Evolutionary conservation across 2,888 invertebrate genomes (phyloP).

Genomic region (Coelopa pilipes): DNA sequence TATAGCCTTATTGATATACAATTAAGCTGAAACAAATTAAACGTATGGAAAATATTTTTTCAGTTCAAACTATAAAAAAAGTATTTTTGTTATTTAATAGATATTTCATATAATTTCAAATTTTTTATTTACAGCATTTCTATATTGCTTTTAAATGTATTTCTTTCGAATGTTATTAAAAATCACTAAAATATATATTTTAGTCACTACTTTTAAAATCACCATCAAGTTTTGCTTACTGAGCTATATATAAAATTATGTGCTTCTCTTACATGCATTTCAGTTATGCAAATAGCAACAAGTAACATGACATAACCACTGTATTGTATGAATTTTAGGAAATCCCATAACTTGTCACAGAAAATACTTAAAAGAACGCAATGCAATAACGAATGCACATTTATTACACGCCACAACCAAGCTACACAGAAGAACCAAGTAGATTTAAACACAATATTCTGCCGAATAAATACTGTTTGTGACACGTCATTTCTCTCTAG

Average conservation of each 20-base stretch:
- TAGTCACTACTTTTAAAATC: no score
- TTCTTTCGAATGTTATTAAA: no score
- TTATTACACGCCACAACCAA: slow-evolving; percentile 81
- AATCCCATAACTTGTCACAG: slow-evolving; percentile 84
- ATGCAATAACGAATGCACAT: slow-evolving; percentile 82
- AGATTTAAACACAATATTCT: slow-evolving; percentile 75
- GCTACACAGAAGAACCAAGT: slow-evolving; percentile 79
- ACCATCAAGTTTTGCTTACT: no score
- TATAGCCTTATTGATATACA: no score
- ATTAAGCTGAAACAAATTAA: no score
- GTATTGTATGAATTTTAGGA: slow-evolving; percentile 77
- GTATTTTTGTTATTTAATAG: no score
- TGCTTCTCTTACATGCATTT: slow-evolving; percentile 76
- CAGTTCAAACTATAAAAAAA: no score
- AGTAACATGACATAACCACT: slow-evolving; percentile 77
- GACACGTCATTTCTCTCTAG: slow-evolving; percentile 74
- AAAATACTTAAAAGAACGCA: slow-evolving; percentile 80
- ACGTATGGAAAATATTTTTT: no score
- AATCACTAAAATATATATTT: no score
- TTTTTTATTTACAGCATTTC: no score
- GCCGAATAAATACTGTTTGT: slow-evolving; percentile 69
- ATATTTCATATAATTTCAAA: no score
- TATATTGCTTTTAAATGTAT: no score
- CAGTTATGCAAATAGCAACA: slow-evolving; percentile 76
- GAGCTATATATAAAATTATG: slow-evolving; percentile 70